These are phyloP conservation scores for Amphimedon queenslandica DNA, from an alignment of 37 sponge, comb jelly and placozoan species.

Conservation along the genomic window DNA sequence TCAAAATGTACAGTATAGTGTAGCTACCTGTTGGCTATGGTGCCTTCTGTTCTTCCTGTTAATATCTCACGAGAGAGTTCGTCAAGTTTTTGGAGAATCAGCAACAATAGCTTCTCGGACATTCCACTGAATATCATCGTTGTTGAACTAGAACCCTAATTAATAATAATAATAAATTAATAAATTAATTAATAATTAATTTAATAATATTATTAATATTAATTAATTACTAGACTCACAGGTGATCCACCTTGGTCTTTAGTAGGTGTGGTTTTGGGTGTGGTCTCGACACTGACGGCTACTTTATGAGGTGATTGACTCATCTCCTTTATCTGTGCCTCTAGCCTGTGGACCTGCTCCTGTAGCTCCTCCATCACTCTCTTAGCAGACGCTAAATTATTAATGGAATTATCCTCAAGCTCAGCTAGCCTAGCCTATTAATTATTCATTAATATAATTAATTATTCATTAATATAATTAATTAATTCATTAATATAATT, in stretches of 20 bases:
- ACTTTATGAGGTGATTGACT: background rate
- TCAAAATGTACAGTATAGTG: no score
- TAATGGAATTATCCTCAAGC: no score
- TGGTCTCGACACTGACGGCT: constrained; percentile 5
- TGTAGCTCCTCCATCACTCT: constrained; percentile 15
- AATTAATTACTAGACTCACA: constrained; percentile 1
- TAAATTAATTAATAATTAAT: background rate
- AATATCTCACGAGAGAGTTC: constrained; percentile 42
- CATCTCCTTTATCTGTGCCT: background rate
- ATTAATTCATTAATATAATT: no score
- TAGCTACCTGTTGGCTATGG: constrained; percentile 37
- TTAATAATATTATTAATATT: background rate
- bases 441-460: no score
- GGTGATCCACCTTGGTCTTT: background rate
- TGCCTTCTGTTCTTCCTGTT: constrained; percentile 34
- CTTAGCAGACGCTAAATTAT: background rate
- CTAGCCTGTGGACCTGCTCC: constrained; percentile 28
- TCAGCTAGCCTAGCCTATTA: no score
- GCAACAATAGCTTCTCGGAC: constrained; percentile 33
- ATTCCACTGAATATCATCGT: constrained; percentile 43
- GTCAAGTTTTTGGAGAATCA: constrained; percentile 52
- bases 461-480: no score
- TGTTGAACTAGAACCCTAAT: constrained; percentile 15
- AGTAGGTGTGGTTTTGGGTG: background rate
- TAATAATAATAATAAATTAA: background rate